A percentile compares a stretch with the other conserved stretches of the same genome.
phyloP scores from a whole-genome alignment of 2,113 vertebrate species.

The Sylvietta virens region DNA sequence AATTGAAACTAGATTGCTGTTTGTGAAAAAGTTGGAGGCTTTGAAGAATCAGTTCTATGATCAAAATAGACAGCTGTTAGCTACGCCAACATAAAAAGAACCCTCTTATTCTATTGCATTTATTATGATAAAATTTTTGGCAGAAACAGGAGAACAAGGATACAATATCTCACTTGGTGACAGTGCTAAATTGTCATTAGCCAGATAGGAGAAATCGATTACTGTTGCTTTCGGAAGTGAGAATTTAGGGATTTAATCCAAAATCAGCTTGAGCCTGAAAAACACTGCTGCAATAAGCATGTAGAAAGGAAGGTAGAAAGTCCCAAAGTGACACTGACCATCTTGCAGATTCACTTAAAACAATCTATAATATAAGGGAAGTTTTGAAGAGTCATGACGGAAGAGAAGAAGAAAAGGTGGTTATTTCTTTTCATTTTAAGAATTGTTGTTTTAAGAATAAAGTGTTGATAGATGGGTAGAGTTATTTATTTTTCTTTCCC shows the following conservation, averaged over 20 bases:
- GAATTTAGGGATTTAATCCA: slow-evolving; percentile 38
- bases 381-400: neutral
- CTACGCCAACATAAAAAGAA: slow-evolving; percentile 37
- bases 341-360: neutral
- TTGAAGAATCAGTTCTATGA: neutral
- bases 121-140: slow-evolving; percentile 44
- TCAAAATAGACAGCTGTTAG: slow-evolving; percentile 54
- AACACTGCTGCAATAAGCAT: neutral
- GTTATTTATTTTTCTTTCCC: neutral
- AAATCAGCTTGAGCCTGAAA: neutral
- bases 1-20: slow-evolving; percentile 31
- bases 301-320: neutral
- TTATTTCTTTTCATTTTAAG: neutral
- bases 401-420: neutral
- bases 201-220: slow-evolving; percentile 42
- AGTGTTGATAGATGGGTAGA: neutral
- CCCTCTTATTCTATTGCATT: neutral
- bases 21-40: slow-evolving; percentile 23
- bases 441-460: neutral
- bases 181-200: slow-evolving; percentile 44
- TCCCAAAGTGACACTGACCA: neutral
- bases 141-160: slow-evolving; percentile 35
- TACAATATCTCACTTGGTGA: slow-evolving; percentile 10
- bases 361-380: neutral
- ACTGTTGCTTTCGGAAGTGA: slow-evolving; percentile 27